A percentile compares a stretch with the other conserved stretches of the same genome.
Conservation (phyloP, 2,888 invertebrate species). For the Hypena proboscidalis region DNA sequence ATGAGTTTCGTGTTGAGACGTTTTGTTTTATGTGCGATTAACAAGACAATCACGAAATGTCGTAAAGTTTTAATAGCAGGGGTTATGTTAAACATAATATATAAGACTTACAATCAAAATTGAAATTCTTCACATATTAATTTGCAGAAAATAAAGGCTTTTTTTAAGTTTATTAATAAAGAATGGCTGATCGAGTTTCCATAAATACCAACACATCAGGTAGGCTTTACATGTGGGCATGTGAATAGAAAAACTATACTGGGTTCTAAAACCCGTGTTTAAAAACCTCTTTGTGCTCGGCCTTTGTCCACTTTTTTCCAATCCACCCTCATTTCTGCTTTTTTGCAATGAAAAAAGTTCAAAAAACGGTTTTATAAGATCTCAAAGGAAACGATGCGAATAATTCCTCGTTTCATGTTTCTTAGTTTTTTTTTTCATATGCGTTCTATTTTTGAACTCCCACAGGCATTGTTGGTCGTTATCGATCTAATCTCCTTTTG, state of each 20-base stretch:
- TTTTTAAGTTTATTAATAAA: constrained; percentile 15
- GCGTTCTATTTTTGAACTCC: constrained; percentile 70
- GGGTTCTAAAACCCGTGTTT: constrained; percentile 69
- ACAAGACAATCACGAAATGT: constrained; percentile 1
- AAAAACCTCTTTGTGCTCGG: constrained; percentile 71
- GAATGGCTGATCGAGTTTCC: constrained; percentile 28
- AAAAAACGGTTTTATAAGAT: constrained; percentile 78
- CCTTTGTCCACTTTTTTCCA: constrained; percentile 80
- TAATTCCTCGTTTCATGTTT: constrained; percentile 84
- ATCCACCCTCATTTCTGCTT: constrained; percentile 75
- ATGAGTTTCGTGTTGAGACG: constrained; percentile 7
- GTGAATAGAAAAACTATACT: constrained; percentile 62
- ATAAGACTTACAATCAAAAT: no score
- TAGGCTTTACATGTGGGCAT: constrained; percentile 46
- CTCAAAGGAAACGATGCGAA: constrained; percentile 83
- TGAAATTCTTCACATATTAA: neutral
- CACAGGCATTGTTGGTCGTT: constrained; percentile 74
- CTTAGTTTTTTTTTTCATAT: constrained; percentile 66
- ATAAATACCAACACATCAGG: constrained; percentile 40
- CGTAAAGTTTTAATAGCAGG: constrained; percentile 1
- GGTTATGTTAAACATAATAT: neutral
- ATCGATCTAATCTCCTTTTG: constrained; percentile 83
- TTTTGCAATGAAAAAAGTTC: constrained; percentile 69
- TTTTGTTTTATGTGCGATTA: constrained; percentile 9
- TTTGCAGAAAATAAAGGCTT: constrained; percentile 9